Evolutionary conservation across 2,113 vertebrate species (phyloP).

Genomic region (Nothocercus julius): DNA sequence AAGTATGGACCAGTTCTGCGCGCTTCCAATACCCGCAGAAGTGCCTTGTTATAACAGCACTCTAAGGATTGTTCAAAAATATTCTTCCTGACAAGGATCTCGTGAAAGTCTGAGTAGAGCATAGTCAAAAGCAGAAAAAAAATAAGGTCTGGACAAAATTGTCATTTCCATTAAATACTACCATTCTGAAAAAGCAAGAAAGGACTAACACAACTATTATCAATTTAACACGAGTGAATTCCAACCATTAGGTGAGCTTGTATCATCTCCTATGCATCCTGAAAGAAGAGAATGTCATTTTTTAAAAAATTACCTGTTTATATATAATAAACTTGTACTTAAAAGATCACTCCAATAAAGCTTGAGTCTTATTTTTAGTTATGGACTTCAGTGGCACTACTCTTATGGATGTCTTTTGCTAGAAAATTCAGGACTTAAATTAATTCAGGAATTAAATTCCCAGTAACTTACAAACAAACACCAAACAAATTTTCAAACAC

Average conservation of each 20-base stretch:
- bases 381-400: background rate
- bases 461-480: slow-evolving; percentile 46
- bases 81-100: background rate
- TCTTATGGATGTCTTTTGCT: background rate
- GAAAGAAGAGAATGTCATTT: background rate
- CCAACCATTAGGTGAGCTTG: background rate
- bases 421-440: background rate
- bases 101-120: background rate
- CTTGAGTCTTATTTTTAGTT: background rate
- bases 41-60: background rate
- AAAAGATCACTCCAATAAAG: background rate
- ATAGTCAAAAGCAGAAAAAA: background rate
- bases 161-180: background rate
- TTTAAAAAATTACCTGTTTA: background rate
- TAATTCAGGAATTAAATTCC: slow-evolving; percentile 54
- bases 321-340: background rate
- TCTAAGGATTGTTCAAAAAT: background rate
- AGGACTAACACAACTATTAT: background rate
- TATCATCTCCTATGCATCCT: background rate
- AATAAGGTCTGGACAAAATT: background rate
- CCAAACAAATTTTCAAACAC: slow-evolving; percentile 9
- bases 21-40: background rate
- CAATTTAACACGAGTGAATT: background rate
- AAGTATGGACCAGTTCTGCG: background rate
- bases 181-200: background rate